phyloP scores from a whole-genome alignment of 2,113 vertebrate species.

The Lipophrys pholis region DNA sequence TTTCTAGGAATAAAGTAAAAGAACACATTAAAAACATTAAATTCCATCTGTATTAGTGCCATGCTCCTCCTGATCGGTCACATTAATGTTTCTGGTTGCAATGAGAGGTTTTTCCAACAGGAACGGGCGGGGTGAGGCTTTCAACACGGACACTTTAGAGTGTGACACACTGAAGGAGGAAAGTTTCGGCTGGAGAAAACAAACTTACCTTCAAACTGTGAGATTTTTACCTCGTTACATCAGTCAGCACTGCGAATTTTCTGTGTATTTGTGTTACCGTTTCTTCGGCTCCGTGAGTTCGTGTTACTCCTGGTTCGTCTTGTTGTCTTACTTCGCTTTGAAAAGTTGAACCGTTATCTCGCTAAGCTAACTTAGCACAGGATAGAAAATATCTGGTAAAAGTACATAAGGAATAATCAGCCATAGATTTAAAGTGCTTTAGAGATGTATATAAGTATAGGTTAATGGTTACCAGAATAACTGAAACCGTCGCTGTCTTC shows the following conservation, averaged over 20 bases:
- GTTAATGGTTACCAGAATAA: too few species aligned
- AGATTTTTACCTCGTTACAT: conserved; percentile 12
- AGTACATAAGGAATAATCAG: not conserved
- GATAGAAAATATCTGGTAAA: not conserved
- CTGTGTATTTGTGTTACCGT: accelerated
- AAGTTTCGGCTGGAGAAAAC: conserved; percentile 44
- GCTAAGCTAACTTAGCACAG: conserved; percentile 38
- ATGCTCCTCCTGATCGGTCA: too few species aligned
- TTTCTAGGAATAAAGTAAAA: too few species aligned
- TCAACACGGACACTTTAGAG: conserved; percentile 56
- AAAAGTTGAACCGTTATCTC: not conserved
- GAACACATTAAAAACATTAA: too few species aligned
- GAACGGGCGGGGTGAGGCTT: conserved; percentile 49
- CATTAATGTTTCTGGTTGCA: too few species aligned
- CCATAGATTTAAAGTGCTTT: not conserved
- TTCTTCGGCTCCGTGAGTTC: not conserved
- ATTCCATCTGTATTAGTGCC: too few species aligned
- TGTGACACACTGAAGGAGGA: conserved; percentile 60
- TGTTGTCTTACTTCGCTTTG: not conserved
- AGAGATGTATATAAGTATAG: accelerated
- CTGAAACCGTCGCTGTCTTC: not conserved
- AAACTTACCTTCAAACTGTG: conserved; percentile 23
- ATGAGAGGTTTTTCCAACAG: conserved; percentile 2
- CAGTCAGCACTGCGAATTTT: not conserved
- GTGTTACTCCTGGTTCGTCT: not conserved